Evolutionary conservation across 2,113 vertebrate species (phyloP).

Genomic region (Centrocercus urophasianus): DNA sequence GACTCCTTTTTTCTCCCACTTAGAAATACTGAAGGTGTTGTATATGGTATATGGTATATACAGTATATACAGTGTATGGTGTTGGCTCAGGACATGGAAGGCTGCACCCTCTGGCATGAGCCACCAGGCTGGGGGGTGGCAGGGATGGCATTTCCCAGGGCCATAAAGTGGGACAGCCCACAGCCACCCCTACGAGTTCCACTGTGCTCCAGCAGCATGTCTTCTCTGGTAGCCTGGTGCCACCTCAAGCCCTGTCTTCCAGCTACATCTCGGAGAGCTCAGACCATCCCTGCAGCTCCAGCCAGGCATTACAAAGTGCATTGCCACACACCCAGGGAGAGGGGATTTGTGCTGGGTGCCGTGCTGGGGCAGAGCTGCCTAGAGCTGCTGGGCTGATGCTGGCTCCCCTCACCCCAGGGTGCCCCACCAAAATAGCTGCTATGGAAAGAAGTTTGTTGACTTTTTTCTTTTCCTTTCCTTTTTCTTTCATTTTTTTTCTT

Average conservation of each 20-base stretch:
- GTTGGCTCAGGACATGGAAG: background rate
- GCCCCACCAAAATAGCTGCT: constrained; percentile 43
- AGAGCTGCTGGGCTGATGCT: background rate
- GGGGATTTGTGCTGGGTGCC: background rate
- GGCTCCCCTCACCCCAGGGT: background rate
- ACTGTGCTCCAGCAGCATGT: rapidly evolving
- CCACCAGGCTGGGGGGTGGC: background rate
- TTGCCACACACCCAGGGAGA: background rate
- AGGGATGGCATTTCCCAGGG: background rate
- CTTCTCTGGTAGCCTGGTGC: background rate
- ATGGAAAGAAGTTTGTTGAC: constrained; percentile 53
- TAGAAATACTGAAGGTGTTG: background rate
- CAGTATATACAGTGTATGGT: too few relatives aligned
- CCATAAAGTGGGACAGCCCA: background rate
- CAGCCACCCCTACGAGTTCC: background rate
- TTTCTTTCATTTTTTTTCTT: constrained; percentile 39
- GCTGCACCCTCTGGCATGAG: background rate
- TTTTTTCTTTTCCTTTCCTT: constrained; percentile 26
- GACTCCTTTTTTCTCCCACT: background rate
- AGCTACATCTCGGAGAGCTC: background rate
- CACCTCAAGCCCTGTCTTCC: background rate
- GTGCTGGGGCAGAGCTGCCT: background rate
- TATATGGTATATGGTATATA: too few relatives aligned
- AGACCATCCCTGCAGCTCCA: background rate
- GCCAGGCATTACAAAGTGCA: rapidly evolving